Evolutionary conservation across 2,113 vertebrate species (phyloP), one percentile per base, ranked within the genome.

Genomic region (Chunga burmeisteri): DNA sequence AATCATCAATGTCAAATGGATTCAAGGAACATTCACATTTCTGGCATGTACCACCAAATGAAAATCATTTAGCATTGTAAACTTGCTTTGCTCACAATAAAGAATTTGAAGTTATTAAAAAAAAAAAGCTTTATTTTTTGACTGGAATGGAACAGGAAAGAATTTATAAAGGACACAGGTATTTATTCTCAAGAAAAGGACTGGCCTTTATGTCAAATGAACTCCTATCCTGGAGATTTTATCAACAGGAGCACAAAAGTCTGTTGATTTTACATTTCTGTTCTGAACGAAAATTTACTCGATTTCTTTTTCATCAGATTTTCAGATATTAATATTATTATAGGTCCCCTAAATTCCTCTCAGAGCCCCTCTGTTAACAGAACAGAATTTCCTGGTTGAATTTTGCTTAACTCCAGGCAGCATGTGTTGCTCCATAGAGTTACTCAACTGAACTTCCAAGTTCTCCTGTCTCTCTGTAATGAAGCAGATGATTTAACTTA

Each of bases 401-500:
- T 77, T 90, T 25, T 82, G 36, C 13, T 63, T 63, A 16, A 55
- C 16, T 77, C 34, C 66, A 82, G 52, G 61, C 27, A 79, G 32
- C 12, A n/a, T 0, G 2, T 34, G 38, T 2, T 50, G 16, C 44
- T 83, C 42, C 23, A 23, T 0, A 13, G 36, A 53, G 52, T 20
- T 72, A 61, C 19, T 42, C 40, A 61, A 10, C 14, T 9, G 32
- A 70, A 44, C 7, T n/a, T 65, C 22, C 66, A 82, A 10, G 4
- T 25, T 58, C 61, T 75, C 23, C n/a, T 70, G 22, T 36, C 32
- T 18, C 40, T 68, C 62, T 46, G 77, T 7, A 81, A 15, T 2
- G 5, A 81, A 50, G 18, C 5, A 44, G 49, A 44, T 8, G 7
- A 68, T 70, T 73, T 53, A 59, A 44, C 10, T 10, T 16, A 49